Conservation (phyloP, 2,797 vertebrate species). For the Myiothlypis chrysogaster region DNA sequence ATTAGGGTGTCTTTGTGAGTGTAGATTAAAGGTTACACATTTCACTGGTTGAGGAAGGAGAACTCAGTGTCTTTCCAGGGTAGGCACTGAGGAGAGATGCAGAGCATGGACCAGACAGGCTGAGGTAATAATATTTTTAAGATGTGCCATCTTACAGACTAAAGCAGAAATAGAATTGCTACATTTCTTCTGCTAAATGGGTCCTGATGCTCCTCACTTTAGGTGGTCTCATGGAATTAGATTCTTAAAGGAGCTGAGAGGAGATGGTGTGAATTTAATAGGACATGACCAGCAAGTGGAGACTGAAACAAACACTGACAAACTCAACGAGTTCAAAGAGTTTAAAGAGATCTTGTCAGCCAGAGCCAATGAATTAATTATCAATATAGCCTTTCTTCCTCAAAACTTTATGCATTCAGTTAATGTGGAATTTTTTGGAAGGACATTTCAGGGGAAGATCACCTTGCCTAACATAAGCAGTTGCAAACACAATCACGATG, state of each 20-base stretch:
- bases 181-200: neutral
- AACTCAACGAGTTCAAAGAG: neutral
- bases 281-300: neutral
- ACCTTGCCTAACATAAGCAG: neutral
- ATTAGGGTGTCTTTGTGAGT: neutral
- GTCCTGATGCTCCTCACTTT: neutral
- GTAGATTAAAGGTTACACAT: neutral
- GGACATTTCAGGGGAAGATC: neutral
- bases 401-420: neutral
- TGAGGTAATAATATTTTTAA: neutral
- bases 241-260: neutral
- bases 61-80: neutral
- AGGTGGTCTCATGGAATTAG: neutral
- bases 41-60: neutral
- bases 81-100: neutral
- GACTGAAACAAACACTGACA: neutral
- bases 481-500: neutral
- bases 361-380: neutral
- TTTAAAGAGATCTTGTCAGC: neutral
- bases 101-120: neutral
- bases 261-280: neutral
- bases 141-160: neutral
- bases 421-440: neutral
- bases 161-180: neutral
- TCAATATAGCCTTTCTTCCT: neutral